Percentiles rank a stretch among this genome's conserved stretches.
These are phyloP conservation scores for Drosophila pandora DNA, from an alignment of 1,140 invertebrate genomes.

Conservation along the genomic window DNA sequence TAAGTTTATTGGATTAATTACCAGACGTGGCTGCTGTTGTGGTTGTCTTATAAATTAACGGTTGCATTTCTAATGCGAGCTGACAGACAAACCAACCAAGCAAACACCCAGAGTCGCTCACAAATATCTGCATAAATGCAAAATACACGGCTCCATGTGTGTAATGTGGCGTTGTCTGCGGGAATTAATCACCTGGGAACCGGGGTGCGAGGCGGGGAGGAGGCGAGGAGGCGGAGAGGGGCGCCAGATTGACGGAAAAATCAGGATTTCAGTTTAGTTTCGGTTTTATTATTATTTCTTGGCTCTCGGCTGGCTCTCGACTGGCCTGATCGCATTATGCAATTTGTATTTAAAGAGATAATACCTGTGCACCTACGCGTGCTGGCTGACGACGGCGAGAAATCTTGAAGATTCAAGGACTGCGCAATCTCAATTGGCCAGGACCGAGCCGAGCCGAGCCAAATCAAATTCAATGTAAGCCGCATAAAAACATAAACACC, in stretches of 20 bases:
- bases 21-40: constrained; percentile 37
- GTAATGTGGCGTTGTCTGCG: constrained; percentile 53
- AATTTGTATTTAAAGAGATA: constrained; percentile 60
- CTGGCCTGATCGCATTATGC: constrained; percentile 51
- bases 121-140: constrained; percentile 28
- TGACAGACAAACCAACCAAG: constrained; percentile 57
- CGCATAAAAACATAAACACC: constrained; percentile 23
- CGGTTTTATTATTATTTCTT: constrained; percentile 16
- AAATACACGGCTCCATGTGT: constrained; percentile 13
- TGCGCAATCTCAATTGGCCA: constrained; percentile 25
- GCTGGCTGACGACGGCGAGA: background rate
- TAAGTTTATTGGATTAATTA: constrained; percentile 79
- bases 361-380: background rate
- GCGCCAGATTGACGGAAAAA: constrained; percentile 69
- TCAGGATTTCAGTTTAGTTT: constrained; percentile 74
- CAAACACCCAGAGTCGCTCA: background rate
- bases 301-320: no score
- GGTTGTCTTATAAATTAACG: constrained; percentile 78
- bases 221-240: background rate
- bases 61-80: constrained; percentile 76
- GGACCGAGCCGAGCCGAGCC: background rate
- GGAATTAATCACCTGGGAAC: constrained; percentile 68
- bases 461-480: constrained; percentile 60
- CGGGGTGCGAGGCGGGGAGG: constrained; percentile 1
- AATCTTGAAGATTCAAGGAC: constrained; percentile 54